phyloP scores from a whole-genome alignment of 2,797 vertebrate genomes.

The Hemibagrus guttatus region DNA sequence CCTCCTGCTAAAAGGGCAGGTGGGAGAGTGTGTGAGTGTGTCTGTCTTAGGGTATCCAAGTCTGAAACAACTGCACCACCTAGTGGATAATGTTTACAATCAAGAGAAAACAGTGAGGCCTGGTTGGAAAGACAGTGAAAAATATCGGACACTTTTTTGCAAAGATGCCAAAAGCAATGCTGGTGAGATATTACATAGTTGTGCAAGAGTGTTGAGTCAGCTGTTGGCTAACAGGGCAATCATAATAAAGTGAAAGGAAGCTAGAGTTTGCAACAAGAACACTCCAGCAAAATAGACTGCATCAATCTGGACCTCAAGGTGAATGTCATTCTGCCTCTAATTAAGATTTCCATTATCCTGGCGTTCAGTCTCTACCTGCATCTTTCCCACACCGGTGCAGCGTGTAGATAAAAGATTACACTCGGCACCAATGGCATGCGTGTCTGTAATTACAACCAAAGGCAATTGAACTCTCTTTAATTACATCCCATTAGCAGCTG shows the following conservation, averaged over 20 bases:
- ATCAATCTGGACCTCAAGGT: slow-evolving; percentile 63
- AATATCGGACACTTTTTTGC: slow-evolving; percentile 28
- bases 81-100: slow-evolving; percentile 57
- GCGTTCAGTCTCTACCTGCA: slow-evolving; percentile 38
- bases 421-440: slow-evolving; percentile 56
- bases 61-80: slow-evolving; percentile 67
- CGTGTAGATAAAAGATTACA: slow-evolving; percentile 51
- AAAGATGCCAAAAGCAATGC: slow-evolving; percentile 57
- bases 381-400: slow-evolving; percentile 1
- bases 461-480: slow-evolving; percentile 70
- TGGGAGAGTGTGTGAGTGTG: neutral
- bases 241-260: slow-evolving; percentile 24
- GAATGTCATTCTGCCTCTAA: slow-evolving; percentile 56
- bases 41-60: slow-evolving; percentile 41
- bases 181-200: slow-evolving; percentile 51
- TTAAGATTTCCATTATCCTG: slow-evolving; percentile 57
- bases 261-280: slow-evolving; percentile 18
- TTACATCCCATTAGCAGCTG: slow-evolving; percentile 67
- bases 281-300: slow-evolving; percentile 34
- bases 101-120: neutral
- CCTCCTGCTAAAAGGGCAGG: slow-evolving; percentile 26
- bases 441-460: slow-evolving; percentile 69
- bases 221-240: slow-evolving; percentile 11
- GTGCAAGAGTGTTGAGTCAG: slow-evolving; percentile 55
- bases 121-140: slow-evolving; percentile 51